Evolutionary conservation across 30 jellyfish, hydroid and myxozoan species (phyloP), one percentile per base, ranked within the genome.

Genomic region (Aurelia sp.): DNA sequence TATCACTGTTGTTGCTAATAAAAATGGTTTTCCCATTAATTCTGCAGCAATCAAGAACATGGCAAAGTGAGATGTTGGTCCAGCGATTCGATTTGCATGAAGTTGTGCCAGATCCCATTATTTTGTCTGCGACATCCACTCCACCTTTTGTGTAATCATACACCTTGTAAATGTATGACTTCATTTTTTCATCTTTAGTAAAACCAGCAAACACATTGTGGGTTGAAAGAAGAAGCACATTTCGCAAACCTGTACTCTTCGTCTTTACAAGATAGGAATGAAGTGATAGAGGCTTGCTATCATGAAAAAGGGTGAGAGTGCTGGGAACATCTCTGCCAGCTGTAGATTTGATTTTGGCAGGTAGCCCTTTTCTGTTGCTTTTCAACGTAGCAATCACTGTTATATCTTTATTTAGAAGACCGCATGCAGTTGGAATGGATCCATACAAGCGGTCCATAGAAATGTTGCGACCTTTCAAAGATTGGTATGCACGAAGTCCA

Each of bases 111-210:
- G 78, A 67, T 15, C 78, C 78, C 57, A 67, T 38, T 15, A 30
- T 67, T 18, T 67, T 30, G 20, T 67, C 78, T 1, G 78, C 57
- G 19, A 67, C 19, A 38, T 67, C 78, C 20, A 67, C 57, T 67
- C 78, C 78, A 24, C 78, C 78, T 67, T 67, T 67, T 13, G 78
- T 27, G 78, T 24, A 67, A 67, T 67, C 78, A 10, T 67, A 67
- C 57, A 67, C 57, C 57, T 67, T 67, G 13, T 18, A 67, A 10
- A 27, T 67, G 35, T 19, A 61, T 8, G 72, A 35, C 8, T 61
- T 61, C 35, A 5, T 67, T 13, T 19, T 8, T 5, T 67, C 78
- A 67, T 67, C 78, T 24, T 67, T 67, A 0, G 78, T 67, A 22
- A 67, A 22, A 67, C 51, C 51, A 5, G 51, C 20, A 38, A 38